Percentiles rank a stretch among this genome's conserved stretches.
These are phyloP conservation scores for Nycticryphes semicollaris DNA, from an alignment of 2,113 vertebrate species.

Conservation along the genomic window DNA sequence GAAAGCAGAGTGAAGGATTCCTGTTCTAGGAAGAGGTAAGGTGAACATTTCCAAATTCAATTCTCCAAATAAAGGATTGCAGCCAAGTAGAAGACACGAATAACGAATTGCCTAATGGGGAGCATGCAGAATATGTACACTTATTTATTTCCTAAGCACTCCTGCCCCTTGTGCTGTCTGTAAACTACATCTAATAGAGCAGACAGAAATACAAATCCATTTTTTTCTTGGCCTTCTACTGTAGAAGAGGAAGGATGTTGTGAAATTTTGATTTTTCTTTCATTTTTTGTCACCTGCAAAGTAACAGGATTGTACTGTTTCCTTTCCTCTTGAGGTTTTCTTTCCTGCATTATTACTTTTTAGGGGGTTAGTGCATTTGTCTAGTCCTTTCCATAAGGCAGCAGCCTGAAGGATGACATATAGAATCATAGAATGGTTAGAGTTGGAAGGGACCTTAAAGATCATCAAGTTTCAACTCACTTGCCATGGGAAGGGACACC, in stretches of 20 bases:
- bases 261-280: neutral
- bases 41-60: constrained; percentile 5
- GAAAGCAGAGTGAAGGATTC: constrained; percentile 37
- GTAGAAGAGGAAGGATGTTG: neutral
- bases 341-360: neutral
- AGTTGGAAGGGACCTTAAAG: too few relatives aligned
- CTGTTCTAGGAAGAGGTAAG: constrained; percentile 42
- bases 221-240: neutral
- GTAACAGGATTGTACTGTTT: neutral
- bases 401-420: neutral
- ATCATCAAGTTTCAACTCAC: too few relatives aligned
- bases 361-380: neutral
- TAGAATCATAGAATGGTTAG: too few relatives aligned
- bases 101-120: neutral
- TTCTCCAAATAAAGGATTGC: constrained; percentile 12
- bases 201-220: neutral
- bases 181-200: neutral
- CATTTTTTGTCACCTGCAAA: neutral
- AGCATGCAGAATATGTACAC: neutral
- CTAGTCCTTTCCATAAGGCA: neutral
- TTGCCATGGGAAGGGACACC: too few relatives aligned
- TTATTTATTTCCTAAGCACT: neutral
- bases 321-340: neutral
- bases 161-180: neutral
- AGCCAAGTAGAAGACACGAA: neutral